Percentiles rank a stretch among this genome's conserved stretches.
Evolutionary conservation across 2,797 vertebrate genomes (phyloP).

Genomic region (Mormyrops attenuatus): DNA sequence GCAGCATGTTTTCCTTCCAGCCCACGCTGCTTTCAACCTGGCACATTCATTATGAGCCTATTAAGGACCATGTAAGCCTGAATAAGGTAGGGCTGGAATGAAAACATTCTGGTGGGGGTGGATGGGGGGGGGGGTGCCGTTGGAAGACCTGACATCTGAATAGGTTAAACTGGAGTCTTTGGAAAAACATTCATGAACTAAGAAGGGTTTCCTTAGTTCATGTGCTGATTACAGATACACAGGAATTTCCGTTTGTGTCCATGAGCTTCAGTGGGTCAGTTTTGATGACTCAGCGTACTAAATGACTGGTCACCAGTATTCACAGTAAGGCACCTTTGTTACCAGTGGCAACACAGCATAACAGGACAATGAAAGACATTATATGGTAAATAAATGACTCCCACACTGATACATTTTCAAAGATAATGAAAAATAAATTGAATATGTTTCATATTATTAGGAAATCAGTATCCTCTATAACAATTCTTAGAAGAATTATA

Average conservation of each 20-base stretch:
- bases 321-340: not conserved
- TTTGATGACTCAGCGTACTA: not conserved
- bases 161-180: not conserved
- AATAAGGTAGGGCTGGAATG: not conserved
- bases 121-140: not conserved
- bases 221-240: not conserved
- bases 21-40: not conserved
- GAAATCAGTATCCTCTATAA: not conserved
- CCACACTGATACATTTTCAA: not conserved
- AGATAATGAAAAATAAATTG: not conserved
- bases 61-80: not conserved
- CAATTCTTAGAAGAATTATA: not conserved
- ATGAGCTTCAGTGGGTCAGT: not conserved
- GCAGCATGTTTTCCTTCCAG: not conserved
- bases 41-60: not conserved
- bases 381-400: not conserved
- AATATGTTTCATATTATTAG: not conserved
- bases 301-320: not conserved
- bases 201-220: not conserved
- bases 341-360: not conserved
- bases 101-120: not conserved
- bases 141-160: not conserved
- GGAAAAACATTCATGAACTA: not conserved
- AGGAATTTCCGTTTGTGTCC: not conserved
- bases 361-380: not conserved